A percentile compares a stretch with the other conserved stretches of the same genome.
Evolutionary conservation across 2,113 vertebrate species (phyloP).

Genomic region (Notothenia coriiceps): DNA sequence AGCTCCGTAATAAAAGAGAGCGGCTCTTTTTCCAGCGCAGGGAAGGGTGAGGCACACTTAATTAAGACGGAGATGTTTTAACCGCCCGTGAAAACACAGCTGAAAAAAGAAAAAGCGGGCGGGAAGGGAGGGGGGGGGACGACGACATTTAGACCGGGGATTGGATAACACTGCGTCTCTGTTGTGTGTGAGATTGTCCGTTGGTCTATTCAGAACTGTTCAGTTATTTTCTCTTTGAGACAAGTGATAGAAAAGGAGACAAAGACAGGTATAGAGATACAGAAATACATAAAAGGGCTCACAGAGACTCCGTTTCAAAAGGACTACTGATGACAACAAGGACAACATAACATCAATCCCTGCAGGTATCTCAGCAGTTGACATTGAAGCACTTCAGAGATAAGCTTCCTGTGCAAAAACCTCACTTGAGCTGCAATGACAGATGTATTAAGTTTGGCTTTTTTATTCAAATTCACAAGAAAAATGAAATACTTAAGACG

Average conservation of each 20-base stretch:
- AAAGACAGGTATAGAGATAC: not conserved
- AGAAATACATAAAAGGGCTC: not conserved
- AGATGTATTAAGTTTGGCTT: not conserved
- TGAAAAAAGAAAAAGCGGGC: conserved; percentile 47
- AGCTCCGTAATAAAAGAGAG: conserved; percentile 69
- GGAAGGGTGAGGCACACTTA: conserved; percentile 72
- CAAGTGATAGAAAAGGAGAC: not conserved
- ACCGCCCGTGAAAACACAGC: conserved; percentile 58
- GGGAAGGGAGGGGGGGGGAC: not conserved
- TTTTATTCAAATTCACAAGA: not conserved
- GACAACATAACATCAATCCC: not conserved
- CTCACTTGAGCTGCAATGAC: not conserved
- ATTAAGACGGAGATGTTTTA: conserved; percentile 73
- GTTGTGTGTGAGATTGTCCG: conserved; percentile 15
- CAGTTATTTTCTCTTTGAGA: not conserved
- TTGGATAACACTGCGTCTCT: conserved; percentile 40
- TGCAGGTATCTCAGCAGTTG: not conserved
- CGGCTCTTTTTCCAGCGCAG: conserved; percentile 35
- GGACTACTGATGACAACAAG: not conserved
- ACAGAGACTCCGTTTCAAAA: not conserved
- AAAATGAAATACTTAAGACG: not conserved
- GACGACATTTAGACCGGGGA: conserved; percentile 20
- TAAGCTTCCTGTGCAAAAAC: not conserved
- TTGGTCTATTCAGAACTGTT: conserved; percentile 9
- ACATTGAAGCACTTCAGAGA: not conserved